Conservation (phyloP, 2,113 vertebrate species). For the Ptilorrhoa leucosticta region DNA sequence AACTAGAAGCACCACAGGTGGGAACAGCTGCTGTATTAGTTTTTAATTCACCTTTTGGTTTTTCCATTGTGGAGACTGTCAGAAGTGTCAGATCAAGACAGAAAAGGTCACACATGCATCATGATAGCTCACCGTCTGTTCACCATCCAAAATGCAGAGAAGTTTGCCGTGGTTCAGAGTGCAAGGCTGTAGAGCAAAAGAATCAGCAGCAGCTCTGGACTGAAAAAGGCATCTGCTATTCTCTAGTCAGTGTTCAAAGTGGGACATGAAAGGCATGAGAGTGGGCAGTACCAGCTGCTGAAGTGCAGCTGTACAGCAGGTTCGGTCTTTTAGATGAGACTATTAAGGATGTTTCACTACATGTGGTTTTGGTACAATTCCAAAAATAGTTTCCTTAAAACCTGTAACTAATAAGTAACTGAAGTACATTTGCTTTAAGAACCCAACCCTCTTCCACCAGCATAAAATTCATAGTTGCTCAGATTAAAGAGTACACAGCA, state of each 20-base stretch:
- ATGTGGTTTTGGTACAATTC: not conserved
- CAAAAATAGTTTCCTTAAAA: not conserved
- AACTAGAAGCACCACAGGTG: not conserved
- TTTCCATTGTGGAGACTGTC: constrained; percentile 77
- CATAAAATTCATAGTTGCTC: not conserved
- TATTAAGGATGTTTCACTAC: not conserved
- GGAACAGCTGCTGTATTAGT: not conserved
- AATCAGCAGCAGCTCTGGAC: constrained; percentile 86
- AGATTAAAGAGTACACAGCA: not conserved
- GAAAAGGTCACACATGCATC: constrained; percentile 84
- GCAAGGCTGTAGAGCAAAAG: constrained; percentile 76
- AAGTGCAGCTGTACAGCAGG: not conserved
- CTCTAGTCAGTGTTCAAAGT: constrained; percentile 78
- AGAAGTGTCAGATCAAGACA: constrained; percentile 85
- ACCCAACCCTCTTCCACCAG: not conserved
- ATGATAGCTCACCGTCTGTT: constrained; percentile 85
- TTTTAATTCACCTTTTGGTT: not conserved
- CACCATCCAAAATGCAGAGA: constrained; percentile 86
- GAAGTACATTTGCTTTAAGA: not conserved
- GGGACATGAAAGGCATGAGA: constrained; percentile 21
- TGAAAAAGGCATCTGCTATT: constrained; percentile 76
- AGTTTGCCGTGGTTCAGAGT: constrained; percentile 80
- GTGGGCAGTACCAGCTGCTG: not conserved
- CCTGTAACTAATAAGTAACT: not conserved
- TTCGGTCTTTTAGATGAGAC: not conserved